Evolutionary conservation across 2,888 invertebrate species (phyloP), one percentile per base, ranked within the genome.

Genomic region (Cryptops parisi): DNA sequence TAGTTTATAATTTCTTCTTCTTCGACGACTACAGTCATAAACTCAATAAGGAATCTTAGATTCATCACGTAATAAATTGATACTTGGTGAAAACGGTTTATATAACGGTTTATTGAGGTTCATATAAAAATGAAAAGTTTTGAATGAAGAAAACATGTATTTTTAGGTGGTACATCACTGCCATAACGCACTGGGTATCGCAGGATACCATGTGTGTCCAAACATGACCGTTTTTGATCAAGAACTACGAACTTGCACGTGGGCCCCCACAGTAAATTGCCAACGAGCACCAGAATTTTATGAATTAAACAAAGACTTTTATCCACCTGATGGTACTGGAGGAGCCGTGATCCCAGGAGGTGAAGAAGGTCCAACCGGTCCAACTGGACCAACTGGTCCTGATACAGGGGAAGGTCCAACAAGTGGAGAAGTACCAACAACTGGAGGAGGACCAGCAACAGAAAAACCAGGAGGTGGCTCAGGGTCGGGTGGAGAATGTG

Each of bases 211-310:
- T 25, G 52, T 55, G 12, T 55, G 55, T 52, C 55, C 55, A 1
- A 55, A 55, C 39, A 55, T 55, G 55, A 55, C 55, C 2, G 55
- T 55, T 9, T 55, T 55, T 45, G 54, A 47, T 54, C 55, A 55
- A 27, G 39, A 53, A 38, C 40, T 47, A 15, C 4, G 43, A 3
- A 55, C 55, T 6, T 55, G 55, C 33, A 43, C 40, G 21, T 55
- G 55, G 55, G 55, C 55, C 6, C 55, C 53, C 2, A 52, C 53
- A 3, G 55, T 55, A 2, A 53, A 55, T 25, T 55, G 55, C 39
- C n/a, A 25, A 26, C 19, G 27, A 23, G 24, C 55, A 15, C 23
- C 53, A 21, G 9, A 41, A 19, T 55, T 39, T 41, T 55, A 41
- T 39, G 15, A 25, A 4, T 43, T 55, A 17, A 54, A 55, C 44